Percentiles rank a stretch among this genome's conserved stretches.
These are phyloP conservation scores for Pristionchus japonicus DNA, from an alignment of 2,888 invertebrate species.

Conservation along the genomic window DNA sequence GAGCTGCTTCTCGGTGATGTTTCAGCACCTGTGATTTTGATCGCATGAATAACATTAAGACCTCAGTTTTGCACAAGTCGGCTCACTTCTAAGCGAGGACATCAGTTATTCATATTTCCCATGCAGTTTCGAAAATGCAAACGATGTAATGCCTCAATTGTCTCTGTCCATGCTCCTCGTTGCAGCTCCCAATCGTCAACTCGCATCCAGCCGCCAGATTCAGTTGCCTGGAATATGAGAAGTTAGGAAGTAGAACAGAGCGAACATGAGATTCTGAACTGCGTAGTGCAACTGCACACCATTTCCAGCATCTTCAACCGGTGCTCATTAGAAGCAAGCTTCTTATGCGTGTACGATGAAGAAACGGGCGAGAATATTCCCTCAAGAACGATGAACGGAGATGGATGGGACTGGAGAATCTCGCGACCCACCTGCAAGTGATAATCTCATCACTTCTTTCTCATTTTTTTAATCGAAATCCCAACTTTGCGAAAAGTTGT, in stretches of 20 bases:
- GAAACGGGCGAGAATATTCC: slow-evolving; percentile 39
- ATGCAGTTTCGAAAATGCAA: background rate
- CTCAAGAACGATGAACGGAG: background rate
- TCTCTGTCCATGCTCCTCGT: slow-evolving; percentile 29
- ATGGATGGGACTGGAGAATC: background rate
- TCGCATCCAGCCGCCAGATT: slow-evolving; percentile 8
- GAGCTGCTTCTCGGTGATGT: background rate
- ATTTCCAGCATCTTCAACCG: slow-evolving; percentile 2
- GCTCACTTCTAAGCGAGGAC: background rate
- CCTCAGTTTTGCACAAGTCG: background rate
- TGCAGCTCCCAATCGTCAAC: slow-evolving; percentile 30
- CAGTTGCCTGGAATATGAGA: background rate
- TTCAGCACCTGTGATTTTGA: background rate
- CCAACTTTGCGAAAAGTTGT: background rate
- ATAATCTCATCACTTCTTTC: no score
- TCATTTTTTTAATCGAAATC: no score
- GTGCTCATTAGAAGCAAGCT: background rate
- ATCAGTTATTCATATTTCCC: background rate
- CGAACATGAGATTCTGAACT: no score
- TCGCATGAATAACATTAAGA: no score
- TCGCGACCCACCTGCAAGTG: slow-evolving; percentile 10
- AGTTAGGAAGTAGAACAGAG: background rate
- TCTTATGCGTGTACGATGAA: background rate
- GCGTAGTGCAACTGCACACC: no score
- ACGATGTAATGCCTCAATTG: background rate